Evolutionary conservation across 2,888 invertebrate species (phyloP), one percentile per base, ranked within the genome.

Genomic region (Autographa pulchrina): DNA sequence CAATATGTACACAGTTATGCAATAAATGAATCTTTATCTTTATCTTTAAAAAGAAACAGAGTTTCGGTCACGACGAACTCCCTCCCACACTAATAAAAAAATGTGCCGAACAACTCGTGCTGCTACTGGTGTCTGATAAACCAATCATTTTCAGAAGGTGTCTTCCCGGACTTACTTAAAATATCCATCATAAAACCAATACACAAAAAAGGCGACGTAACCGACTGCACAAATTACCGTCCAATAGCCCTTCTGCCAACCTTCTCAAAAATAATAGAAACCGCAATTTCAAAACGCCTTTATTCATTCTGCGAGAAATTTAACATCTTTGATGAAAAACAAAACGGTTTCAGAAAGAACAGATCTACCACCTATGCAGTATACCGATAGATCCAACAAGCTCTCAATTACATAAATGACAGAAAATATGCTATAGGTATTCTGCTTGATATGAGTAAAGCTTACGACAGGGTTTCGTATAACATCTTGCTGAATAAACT

Each of bases 361-460:
- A 25, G 25, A 25, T 25, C 79, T 16, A 79, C 74, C 7, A 71
- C 60, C 32, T 20, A 68, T n/a, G 76, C 76, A 3, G 70, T 74
- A 5, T 75, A 70, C 25, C 71, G 68, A 48, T 72, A 68, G 32
- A 65, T 75, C 9, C 65, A 75, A 32, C 43, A 72, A 41, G 63
- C 61, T n/a, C 38, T 78, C 18, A 35, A 77, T 14, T 25, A 38
- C 8, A 68, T 72, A 20, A 67, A 72, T 35, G 62, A 72, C 35
- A 74, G n/a, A 75, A 68, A 75, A 32, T 67, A 72, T 63, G 77
- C 79, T 7, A 65, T 74, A 31, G 78, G 78, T n/a, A 61, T 80
- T 14, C 54, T 81, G 48, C 68, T 81, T 11, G 83, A 81, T 52
- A 80, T 83, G 80, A 72, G 72, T 7, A 81, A 81, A 64, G 83